These are phyloP conservation scores for Cotesia congregata DNA, from an alignment of 2,888 invertebrate genomes.

Conservation along the genomic window DNA sequence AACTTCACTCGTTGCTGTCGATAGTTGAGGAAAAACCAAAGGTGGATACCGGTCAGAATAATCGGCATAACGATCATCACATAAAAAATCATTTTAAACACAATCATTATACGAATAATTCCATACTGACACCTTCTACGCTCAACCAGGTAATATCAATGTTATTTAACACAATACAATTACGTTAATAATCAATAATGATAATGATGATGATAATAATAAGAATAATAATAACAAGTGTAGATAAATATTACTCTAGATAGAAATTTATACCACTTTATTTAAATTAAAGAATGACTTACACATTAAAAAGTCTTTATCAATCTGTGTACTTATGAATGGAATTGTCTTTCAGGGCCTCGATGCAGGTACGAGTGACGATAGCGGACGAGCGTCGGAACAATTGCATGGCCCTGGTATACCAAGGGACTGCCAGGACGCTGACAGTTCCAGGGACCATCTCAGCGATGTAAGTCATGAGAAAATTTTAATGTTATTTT, in stretches of 20 bases:
- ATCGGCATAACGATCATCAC: conserved; percentile 70
- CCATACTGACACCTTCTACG: conserved; percentile 69
- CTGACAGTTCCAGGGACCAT: conserved; percentile 86
- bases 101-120: conserved; percentile 69
- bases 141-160: conserved; percentile 64
- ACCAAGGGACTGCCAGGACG: conserved; percentile 75
- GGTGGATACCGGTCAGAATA: conserved; percentile 73
- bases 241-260: not conserved
- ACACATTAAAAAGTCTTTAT: conserved; percentile 29
- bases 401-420: conserved; percentile 80
- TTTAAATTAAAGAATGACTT: conserved; percentile 15
- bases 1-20: conserved; percentile 72
- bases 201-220: not conserved
- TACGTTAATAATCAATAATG: not conserved
- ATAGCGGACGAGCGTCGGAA: conserved; percentile 87
- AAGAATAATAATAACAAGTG: too few relatives aligned
- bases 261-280: conserved; percentile 3
- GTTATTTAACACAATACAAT: not conserved
- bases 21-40: conserved; percentile 74
- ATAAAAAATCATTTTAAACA: conserved; percentile 69
- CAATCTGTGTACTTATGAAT: conserved; percentile 23
- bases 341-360: conserved; percentile 75
- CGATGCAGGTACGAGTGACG: conserved; percentile 88
- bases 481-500: not conserved
- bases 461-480: conserved; percentile 84